Base-by-base conservation (phyloP, 2,797 vertebrate genomes). In the Micrastur ruficollis region DNA sequence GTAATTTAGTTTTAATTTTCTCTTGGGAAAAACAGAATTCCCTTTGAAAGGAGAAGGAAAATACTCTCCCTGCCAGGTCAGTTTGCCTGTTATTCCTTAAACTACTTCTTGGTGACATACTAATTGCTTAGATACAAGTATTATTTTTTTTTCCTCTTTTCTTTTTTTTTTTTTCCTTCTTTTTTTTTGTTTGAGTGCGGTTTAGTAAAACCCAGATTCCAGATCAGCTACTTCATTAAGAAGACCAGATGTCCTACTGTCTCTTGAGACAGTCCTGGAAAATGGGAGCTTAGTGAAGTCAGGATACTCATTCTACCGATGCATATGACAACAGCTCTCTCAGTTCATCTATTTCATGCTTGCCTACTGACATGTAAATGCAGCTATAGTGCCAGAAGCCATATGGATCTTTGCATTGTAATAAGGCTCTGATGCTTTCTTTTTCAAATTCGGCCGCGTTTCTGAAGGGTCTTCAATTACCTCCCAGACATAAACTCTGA, bases 71-170 rank as follows among this genome's bases (percentile, higher is more conserved):
- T 96, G 92, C 58, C 81, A 81, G 67, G 32, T 52, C 50, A 52
- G 38, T 96, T 95, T 86, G 79, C 90, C 47, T 92, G 72, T 95
- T 91, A 88, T 87, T 83, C 67, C 87, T 96, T 89, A 90, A 96
- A 92, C 75, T 95, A 83, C 50, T 88, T 97, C 73, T 82, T 88
- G 73, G 85, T 91, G 84, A 96, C 86, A 62, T 81, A 68, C 73
- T 90, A 93, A 86, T 95, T 90, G 36, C 55, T 93, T 81, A 86
- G 38, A 65, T 67, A 71, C 36, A 73, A 94, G 21, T 68, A 38
- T 84, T 5, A 72, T 18, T 92, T 46, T 47, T 15, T 13, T 14
- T 21, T 14, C 40, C 25, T 11, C 38, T 8, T 63, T 31, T 14
- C 29, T 19, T 40, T 44, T 5, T 26, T 3, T 14, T 44, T 29